Evolutionary conservation across 2,888 invertebrate genomes (phyloP).

Genomic region (Drosophila stalkeri): DNA sequence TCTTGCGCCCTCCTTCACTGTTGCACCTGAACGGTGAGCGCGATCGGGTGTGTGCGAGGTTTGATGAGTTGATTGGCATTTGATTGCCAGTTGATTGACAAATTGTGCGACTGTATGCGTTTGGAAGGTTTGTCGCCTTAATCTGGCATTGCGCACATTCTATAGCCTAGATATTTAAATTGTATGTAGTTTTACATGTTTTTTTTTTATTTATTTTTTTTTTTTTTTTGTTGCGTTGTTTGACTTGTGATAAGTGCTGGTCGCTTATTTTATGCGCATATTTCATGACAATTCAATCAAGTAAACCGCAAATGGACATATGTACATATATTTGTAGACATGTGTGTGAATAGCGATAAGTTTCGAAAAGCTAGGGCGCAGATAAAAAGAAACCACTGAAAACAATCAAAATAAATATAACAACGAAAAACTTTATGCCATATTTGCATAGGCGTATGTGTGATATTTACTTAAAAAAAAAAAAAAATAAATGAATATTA

Average conservation of each 20-base stretch:
- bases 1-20: neutral
- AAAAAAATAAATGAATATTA: constrained; percentile 22
- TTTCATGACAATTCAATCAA: constrained; percentile 59
- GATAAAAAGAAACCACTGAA: constrained; percentile 45
- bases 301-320: constrained; percentile 29
- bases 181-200: constrained; percentile 10
- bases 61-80: constrained; percentile 57
- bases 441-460: constrained; percentile 58
- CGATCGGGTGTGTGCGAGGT: neutral
- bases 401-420: constrained; percentile 11
- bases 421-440: constrained; percentile 32
- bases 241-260: constrained; percentile 50
- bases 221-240: constrained; percentile 20
- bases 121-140: constrained; percentile 42
- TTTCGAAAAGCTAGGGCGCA: constrained; percentile 45
- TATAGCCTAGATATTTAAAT: constrained; percentile 30
- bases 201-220: constrained; percentile 24
- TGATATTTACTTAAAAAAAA: constrained; percentile 57
- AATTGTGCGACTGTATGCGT: constrained; percentile 48
- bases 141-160: constrained; percentile 41
- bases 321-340: constrained; percentile 10
- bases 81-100: constrained; percentile 73
- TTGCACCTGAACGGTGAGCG: constrained; percentile 6
- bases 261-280: constrained; percentile 51
- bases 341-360: constrained; percentile 49